Evolutionary conservation across 1,140 invertebrate genomes (phyloP).

Genomic region (Rhynchophorus ferrugineus): DNA sequence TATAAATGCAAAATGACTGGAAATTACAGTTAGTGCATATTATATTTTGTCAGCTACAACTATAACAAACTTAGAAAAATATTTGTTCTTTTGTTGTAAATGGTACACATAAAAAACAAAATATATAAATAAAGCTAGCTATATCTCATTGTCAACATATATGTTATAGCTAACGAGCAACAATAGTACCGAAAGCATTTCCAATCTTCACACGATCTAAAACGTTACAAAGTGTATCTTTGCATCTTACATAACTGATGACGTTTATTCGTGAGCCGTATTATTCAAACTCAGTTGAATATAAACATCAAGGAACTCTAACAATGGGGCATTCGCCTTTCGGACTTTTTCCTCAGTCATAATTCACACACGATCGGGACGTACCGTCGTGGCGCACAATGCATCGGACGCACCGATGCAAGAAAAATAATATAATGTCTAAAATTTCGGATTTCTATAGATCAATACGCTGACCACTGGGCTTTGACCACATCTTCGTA

Average conservation of each 20-base stretch:
- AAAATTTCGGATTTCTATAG: constrained; percentile 11
- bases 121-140: no score
- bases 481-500: constrained; percentile 21
- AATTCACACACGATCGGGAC: constrained; percentile 20
- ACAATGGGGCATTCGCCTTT: constrained; percentile 21
- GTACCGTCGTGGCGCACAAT: constrained; percentile 8
- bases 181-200: neutral
- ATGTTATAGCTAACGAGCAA: neutral
- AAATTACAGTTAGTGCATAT: no score
- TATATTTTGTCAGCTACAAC: no score
- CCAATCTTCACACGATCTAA: constrained; percentile 14
- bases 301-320: constrained; percentile 18
- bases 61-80: no score
- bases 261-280: constrained; percentile 15
- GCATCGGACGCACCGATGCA: no score
- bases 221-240: constrained; percentile 20
- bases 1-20: no score
- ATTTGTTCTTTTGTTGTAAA: no score
- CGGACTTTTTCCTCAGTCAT: constrained; percentile 19
- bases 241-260: constrained; percentile 16
- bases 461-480: constrained; percentile 19
- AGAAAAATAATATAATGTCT: constrained; percentile 13
- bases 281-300: constrained; percentile 25
- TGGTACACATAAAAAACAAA: no score
- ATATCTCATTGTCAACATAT: neutral